These are phyloP conservation scores for Cavia porcellus DNA, from an alignment of 2,113 vertebrate genomes.

Conservation along the genomic window DNA sequence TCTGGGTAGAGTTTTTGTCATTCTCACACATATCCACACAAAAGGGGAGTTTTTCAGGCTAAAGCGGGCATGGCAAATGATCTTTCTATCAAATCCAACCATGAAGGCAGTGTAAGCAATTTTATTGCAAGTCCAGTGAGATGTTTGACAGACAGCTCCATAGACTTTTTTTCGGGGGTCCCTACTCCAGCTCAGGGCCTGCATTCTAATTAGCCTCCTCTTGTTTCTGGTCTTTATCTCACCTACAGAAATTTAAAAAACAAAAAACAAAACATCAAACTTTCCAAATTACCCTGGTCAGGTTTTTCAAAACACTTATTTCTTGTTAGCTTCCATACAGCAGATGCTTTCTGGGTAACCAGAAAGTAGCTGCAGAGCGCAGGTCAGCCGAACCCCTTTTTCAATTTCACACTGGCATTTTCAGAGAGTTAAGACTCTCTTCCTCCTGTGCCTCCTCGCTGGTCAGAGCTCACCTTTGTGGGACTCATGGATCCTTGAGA, in stretches of 20 bases:
- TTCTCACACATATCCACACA: background rate
- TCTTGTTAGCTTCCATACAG: background rate
- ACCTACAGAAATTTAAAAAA: background rate
- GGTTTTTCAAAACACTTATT: background rate
- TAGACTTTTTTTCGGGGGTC: background rate
- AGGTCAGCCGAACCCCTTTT: background rate
- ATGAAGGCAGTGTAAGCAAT: background rate
- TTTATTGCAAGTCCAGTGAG: background rate
- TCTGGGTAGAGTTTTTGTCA: constrained; percentile 4
- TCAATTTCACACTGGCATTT: background rate
- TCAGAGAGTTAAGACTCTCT: background rate
- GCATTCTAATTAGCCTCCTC: background rate
- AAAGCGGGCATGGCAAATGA: background rate
- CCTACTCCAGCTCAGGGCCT: background rate
- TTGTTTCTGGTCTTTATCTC: background rate
- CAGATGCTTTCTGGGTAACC: background rate
- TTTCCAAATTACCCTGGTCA: background rate
- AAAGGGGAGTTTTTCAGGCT: background rate
- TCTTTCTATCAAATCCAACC: background rate
- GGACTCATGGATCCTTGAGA: background rate
- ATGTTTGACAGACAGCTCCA: background rate
- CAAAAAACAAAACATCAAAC: background rate
- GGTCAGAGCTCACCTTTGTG: background rate
- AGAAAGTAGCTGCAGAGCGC: background rate
- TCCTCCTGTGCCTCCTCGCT: background rate